phyloP scores from a whole-genome alignment of 2,888 invertebrate species.

The Alsophila aescularia region DNA sequence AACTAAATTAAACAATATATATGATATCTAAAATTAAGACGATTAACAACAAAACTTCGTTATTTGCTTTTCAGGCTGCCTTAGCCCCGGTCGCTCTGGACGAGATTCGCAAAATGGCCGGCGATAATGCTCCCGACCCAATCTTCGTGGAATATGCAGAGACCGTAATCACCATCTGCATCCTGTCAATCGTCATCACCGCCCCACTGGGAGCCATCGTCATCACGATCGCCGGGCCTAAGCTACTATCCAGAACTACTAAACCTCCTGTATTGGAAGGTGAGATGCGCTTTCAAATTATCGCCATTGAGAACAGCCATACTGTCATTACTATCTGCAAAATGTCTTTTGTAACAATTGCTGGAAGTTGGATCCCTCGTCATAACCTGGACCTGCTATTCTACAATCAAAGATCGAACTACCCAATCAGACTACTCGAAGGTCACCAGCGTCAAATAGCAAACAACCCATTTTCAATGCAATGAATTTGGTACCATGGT shows the following conservation, averaged over 20 bases:
- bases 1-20: too few species aligned
- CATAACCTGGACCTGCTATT: too few species aligned
- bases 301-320: not conserved
- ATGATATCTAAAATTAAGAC: too few species aligned
- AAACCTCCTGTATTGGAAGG: conserved; percentile 88
- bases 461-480: too few species aligned
- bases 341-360: too few species aligned
- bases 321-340: not conserved
- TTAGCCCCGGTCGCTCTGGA: conserved; percentile 91
- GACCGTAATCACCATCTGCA: conserved; percentile 89
- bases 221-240: conserved; percentile 91
- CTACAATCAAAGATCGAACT: too few species aligned
- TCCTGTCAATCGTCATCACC: conserved; percentile 92
- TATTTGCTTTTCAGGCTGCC: conserved; percentile 86
- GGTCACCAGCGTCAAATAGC: too few species aligned
- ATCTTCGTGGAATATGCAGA: conserved; percentile 86
- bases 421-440: too few species aligned
- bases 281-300: conserved; percentile 46
- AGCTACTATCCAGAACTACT: conserved; percentile 90
- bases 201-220: conserved; percentile 93
- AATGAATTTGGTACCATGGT: too few species aligned
- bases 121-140: conserved; percentile 58
- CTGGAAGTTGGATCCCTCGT: too few species aligned
- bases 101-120: conserved; percentile 78
- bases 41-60: too few species aligned